Percentiles rank a stretch among this genome's conserved stretches.
These are phyloP conservation scores for Australoheros facetus DNA, from an alignment of 2,797 vertebrate genomes.

Conservation along the genomic window DNA sequence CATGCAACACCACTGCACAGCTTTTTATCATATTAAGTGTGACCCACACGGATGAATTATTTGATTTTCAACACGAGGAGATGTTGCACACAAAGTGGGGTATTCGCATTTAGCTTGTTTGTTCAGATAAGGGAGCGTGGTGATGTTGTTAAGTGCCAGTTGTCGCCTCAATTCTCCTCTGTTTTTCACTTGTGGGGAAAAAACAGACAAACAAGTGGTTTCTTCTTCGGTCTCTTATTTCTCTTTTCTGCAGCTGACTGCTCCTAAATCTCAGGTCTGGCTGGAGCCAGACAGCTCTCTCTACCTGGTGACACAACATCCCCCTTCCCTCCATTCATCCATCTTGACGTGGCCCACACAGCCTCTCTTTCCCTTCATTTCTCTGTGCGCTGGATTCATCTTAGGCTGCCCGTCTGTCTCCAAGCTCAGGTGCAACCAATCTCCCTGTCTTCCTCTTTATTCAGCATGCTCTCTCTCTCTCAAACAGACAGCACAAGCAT, in stretches of 20 bases:
- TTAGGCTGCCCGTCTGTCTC: conserved; percentile 30
- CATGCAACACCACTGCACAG: conserved; percentile 18
- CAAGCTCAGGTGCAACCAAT: conserved; percentile 24
- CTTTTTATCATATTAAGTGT: conserved; percentile 54
- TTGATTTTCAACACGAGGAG: conserved; percentile 38
- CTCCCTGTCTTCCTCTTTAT: conserved; percentile 46
- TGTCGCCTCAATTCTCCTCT: conserved; percentile 45
- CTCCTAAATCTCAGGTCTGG: conserved; percentile 63
- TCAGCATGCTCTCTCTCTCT: conserved; percentile 39
- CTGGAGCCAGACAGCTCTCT: conserved; percentile 59
- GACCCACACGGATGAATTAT: conserved; percentile 49
- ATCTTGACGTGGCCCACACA: conserved; percentile 46
- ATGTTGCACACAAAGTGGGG: conserved; percentile 23
- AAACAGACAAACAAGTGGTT: conserved; percentile 43
- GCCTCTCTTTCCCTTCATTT: conserved; percentile 46
- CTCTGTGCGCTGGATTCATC: conserved; percentile 41
- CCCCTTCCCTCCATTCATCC: conserved; percentile 57
- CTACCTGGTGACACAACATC: conserved; percentile 66
- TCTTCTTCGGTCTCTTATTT: conserved; percentile 43
- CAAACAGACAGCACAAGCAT: conserved; percentile 33
- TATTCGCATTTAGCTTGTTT: conserved; percentile 46
- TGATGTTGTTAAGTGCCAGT: conserved; percentile 59
- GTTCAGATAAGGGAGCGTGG: conserved; percentile 49
- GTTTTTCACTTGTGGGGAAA: conserved; percentile 34
- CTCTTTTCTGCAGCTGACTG: conserved; percentile 57